These are phyloP conservation scores for Agrenia bidenticulata DNA, from an alignment of 2,888 invertebrate genomes.

Conservation along the genomic window DNA sequence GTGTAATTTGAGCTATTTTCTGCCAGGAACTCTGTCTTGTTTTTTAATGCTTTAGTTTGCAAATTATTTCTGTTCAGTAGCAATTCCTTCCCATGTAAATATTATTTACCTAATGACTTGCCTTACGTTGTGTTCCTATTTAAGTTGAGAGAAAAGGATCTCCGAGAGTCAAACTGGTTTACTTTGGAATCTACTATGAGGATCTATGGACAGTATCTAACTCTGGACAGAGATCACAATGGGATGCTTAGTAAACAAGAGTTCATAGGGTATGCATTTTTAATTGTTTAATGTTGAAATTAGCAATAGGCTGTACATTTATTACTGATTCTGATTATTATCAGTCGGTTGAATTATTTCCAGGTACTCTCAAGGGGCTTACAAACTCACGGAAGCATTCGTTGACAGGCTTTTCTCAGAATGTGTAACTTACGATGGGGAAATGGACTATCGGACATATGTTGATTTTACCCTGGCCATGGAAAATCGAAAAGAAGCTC, in stretches of 20 bases:
- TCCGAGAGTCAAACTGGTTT: slow-evolving; percentile 87
- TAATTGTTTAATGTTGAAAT: slow-evolving; percentile 4
- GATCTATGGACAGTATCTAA: slow-evolving; percentile 91
- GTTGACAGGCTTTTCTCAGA: slow-evolving; percentile 92
- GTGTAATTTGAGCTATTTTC: slow-evolving; percentile 1
- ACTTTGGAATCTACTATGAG: slow-evolving; percentile 83
- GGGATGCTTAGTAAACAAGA: slow-evolving; percentile 93
- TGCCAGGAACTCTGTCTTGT: too few relatives aligned
- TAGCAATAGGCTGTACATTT: background rate
- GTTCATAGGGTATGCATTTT: slow-evolving; percentile 69
- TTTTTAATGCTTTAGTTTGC: too few relatives aligned
- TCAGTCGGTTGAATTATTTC: background rate
- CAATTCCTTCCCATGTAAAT: too few relatives aligned
- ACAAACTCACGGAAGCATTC: slow-evolving; percentile 74
- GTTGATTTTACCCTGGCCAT: slow-evolving; percentile 89
- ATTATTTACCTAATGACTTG: too few relatives aligned
- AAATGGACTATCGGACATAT: slow-evolving; percentile 97
- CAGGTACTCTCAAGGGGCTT: background rate
- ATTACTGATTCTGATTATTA: background rate
- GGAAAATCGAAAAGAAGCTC: slow-evolving; percentile 88
- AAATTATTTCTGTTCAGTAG: too few relatives aligned
- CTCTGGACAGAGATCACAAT: slow-evolving; percentile 90
- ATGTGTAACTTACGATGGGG: slow-evolving; percentile 89
- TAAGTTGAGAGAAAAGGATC: slow-evolving; percentile 75
- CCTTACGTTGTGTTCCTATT: too few relatives aligned